These are phyloP conservation scores for Enoplosus armatus DNA, from an alignment of 2,797 vertebrate species.

Conservation along the genomic window DNA sequence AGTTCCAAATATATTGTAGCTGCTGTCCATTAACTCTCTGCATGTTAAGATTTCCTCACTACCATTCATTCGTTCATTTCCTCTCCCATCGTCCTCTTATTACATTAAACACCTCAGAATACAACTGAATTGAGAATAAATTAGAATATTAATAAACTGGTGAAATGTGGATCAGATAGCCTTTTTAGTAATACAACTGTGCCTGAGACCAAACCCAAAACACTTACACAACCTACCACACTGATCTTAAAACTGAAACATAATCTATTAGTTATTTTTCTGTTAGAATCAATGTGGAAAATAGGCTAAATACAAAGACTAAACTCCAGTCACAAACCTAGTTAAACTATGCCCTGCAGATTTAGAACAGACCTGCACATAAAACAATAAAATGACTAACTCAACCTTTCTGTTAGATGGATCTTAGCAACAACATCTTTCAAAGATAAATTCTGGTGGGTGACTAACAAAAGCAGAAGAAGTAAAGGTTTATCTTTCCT, in stretches of 20 bases:
- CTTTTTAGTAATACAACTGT: too few relatives aligned
- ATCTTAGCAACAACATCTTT: neutral
- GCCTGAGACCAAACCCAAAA: slow-evolving; percentile 1
- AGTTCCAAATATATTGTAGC: neutral
- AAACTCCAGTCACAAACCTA: neutral
- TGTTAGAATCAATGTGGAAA: neutral
- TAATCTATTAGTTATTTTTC: neutral
- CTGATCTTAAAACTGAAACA: neutral
- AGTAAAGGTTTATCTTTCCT: neutral
- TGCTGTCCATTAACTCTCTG: neutral
- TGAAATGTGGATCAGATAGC: too few relatives aligned
- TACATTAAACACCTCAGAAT: neutral
- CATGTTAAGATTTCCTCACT: neutral
- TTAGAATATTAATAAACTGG: too few relatives aligned
- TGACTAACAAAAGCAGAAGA: slow-evolving; percentile 17
- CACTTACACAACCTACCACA: neutral
- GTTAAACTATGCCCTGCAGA: neutral
- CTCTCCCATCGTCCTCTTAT: neutral
- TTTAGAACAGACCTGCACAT: neutral
- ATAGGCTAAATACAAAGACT: neutral
- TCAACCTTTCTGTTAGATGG: neutral
- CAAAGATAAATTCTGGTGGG: neutral
- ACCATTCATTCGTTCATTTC: neutral
- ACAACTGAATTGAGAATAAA: neutral
- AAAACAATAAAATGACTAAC: neutral